Evolutionary conservation across 2,113 vertebrate species (phyloP).

Genomic region (rabbit (Oryctolagus cuniculus)): mOryCun1.1 NC_091449.1:26595501-26596000

Average conservation of each 20-base stretch:
- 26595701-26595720: background rate
- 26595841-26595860: background rate
- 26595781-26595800: background rate
- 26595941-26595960: background rate
- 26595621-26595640: background rate
- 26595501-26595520: background rate
- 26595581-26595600: background rate
- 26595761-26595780: background rate
- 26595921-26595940: background rate
- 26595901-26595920: background rate
- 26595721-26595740: no score
- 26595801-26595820: background rate
- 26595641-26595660: fast-evolving
- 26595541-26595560: background rate
- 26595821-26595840: background rate
- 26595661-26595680: background rate
- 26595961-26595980: background rate
- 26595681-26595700: background rate
- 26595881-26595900: background rate
- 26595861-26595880: background rate
- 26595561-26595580: background rate
- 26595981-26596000: background rate
- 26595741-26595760: background rate
- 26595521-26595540: background rate
- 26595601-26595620: background rate